Percentiles rank a stretch among this genome's conserved stretches.
Conservation (phyloP, 2,888 invertebrate species). For the Eurytoma adleriae region DNA sequence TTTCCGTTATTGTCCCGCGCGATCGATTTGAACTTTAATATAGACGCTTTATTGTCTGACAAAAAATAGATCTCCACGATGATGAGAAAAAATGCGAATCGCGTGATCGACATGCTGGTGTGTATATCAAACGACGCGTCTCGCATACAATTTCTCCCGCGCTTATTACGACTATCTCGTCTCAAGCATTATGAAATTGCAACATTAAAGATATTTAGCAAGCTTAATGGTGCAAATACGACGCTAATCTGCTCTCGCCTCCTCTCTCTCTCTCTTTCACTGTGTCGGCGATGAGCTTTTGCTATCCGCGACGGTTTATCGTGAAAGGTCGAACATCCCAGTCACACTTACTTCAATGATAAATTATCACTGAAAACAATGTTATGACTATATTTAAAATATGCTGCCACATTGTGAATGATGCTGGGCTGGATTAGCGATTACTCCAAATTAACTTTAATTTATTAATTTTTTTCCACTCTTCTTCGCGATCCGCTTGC, state of each 20-base stretch:
- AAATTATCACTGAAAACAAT: slow-evolving; percentile 68
- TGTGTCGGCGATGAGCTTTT: slow-evolving; percentile 29
- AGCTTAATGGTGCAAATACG: slow-evolving; percentile 61
- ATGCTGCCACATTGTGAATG: slow-evolving; percentile 60
- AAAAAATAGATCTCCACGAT: background rate
- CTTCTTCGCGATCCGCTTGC: background rate
- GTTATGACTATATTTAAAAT: slow-evolving; percentile 70
- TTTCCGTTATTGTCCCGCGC: too few relatives aligned
- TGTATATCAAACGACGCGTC: background rate
- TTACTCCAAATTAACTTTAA: slow-evolving; percentile 1
- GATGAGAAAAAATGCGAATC: background rate
- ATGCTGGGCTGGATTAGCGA: background rate
- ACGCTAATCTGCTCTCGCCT: slow-evolving; percentile 38
- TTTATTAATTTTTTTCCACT: slow-evolving; percentile 10
- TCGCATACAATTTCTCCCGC: slow-evolving; percentile 25
- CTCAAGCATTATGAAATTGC: slow-evolving; percentile 64
- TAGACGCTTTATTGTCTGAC: too few relatives aligned
- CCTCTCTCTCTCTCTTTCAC: slow-evolving; percentile 38
- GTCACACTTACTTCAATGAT: slow-evolving; percentile 71
- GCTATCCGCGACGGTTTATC: slow-evolving; percentile 69
- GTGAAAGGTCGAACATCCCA: slow-evolving; percentile 73
- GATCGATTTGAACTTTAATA: too few relatives aligned
- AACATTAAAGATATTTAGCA: slow-evolving; percentile 64
- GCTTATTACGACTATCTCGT: slow-evolving; percentile 60
- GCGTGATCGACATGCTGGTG: background rate